Evolutionary conservation across 2,888 invertebrate genomes (phyloP).

Genomic region (Lymantria monacha): DNA sequence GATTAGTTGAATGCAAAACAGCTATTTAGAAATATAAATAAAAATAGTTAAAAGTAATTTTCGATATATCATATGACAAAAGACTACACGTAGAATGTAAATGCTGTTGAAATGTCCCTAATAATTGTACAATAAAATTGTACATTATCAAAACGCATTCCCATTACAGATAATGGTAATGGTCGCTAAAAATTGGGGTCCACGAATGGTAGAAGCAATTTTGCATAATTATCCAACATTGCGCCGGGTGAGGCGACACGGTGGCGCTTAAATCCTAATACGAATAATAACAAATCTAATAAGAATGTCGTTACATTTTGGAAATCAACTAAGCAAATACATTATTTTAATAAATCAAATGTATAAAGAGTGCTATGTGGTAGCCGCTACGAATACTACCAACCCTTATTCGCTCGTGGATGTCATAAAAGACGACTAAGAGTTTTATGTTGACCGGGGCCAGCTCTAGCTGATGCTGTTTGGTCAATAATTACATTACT

Average conservation of each 20-base stretch:
- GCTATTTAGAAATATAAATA: background rate
- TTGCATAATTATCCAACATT: conserved; percentile 77
- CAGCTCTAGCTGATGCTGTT: no score
- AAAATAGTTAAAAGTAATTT: conserved; percentile 6
- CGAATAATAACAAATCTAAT: conserved; percentile 63
- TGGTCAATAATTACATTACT: no score
- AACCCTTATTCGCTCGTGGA: no score
- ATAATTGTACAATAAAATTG: conserved; percentile 73
- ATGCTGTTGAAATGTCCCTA: conserved; percentile 55
- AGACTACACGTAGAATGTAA: conserved; percentile 52
- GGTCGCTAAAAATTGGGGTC: conserved; percentile 74
- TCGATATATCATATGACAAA: conserved; percentile 40
- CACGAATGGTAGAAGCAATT: conserved; percentile 78
- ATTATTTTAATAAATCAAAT: conserved; percentile 49
- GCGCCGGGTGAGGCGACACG: conserved; percentile 57
- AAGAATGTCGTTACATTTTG: conserved; percentile 73
- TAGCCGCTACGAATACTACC: no score
- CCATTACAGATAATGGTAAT: conserved; percentile 79
- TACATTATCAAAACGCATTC: conserved; percentile 77
- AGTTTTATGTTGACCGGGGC: no score
- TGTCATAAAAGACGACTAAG: no score
- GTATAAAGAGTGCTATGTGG: no score
- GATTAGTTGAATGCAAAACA: no score
- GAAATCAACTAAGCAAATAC: conserved; percentile 62
- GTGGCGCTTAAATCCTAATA: conserved; percentile 76